These are phyloP conservation scores for Conopomorpha cramerella DNA, from an alignment of 1,140 invertebrate species.

Conservation along the genomic window DNA sequence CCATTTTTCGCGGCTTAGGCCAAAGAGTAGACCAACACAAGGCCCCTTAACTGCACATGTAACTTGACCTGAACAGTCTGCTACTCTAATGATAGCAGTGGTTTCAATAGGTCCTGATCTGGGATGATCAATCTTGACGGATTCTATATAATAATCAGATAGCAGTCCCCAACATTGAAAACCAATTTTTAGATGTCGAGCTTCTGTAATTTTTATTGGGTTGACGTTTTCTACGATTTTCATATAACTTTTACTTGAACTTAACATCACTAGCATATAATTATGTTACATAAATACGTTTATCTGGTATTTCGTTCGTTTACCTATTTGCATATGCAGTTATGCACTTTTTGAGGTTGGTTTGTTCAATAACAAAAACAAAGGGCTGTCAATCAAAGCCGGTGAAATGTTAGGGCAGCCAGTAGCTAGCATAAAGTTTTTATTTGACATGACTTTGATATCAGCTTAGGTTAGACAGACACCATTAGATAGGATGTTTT, in stretches of 20 bases:
- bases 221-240: conserved; percentile 16
- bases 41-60: conserved; percentile 34
- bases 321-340: no score
- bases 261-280: not conserved
- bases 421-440: not conserved
- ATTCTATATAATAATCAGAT: conserved; percentile 39
- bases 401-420: not conserved
- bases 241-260: conserved; percentile 1
- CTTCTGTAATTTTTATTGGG: conserved; percentile 34
- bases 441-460: no score
- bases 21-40: conserved; percentile 29
- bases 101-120: conserved; percentile 16
- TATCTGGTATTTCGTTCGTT: no score
- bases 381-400: no score
- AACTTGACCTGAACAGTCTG: conserved; percentile 30
- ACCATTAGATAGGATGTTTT: no score
- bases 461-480: no score
- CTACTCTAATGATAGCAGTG: conserved; percentile 28
- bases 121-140: conserved; percentile 35
- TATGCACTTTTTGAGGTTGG: not conserved
- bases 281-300: not conserved
- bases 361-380: not conserved
- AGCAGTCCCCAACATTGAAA: conserved; percentile 31
- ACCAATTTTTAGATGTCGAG: conserved; percentile 19
- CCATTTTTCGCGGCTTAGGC: conserved; percentile 30